Evolutionary conservation across 2,888 invertebrate species (phyloP).

Genomic region (Theretra japonica): DNA sequence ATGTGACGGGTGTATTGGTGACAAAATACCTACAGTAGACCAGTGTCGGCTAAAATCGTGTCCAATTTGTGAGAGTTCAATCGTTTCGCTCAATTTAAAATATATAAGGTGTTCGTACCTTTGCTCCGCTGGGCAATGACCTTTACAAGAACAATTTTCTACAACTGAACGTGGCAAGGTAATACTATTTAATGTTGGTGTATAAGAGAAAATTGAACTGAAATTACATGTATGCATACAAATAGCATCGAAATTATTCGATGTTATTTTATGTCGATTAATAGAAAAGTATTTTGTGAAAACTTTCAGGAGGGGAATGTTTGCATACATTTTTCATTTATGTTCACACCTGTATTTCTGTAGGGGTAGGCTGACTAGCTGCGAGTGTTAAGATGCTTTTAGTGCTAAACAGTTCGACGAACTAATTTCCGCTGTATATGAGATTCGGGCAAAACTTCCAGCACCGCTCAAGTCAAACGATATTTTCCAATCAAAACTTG

Average conservation of each 20-base stretch:
- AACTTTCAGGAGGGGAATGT: no score
- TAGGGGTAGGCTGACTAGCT: no score
- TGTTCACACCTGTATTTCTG: no score
- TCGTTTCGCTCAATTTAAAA: conserved; percentile 25
- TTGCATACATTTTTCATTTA: no score
- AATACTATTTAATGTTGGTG: not conserved
- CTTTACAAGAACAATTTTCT: conserved; percentile 7
- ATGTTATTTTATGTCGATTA: not conserved
- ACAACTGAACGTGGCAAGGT: not conserved
- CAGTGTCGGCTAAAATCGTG: conserved; percentile 42
- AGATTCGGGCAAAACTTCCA: no score
- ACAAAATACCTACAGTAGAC: conserved; percentile 33
- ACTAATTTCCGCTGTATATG: no score
- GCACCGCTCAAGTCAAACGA: no score
- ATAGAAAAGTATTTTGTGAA: no score
- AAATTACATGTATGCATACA: not conserved
- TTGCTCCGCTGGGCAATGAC: not conserved
- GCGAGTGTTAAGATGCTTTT: no score
- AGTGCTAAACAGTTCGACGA: no score
- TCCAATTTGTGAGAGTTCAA: conserved; percentile 40
- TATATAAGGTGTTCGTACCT: conserved; percentile 19
- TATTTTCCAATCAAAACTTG: no score
- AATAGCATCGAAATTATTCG: not conserved
- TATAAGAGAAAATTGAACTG: conserved; percentile 11
- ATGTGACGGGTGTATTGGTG: no score